A percentile compares a stretch with the other conserved stretches of the same genome.
Conservation (phyloP, 1,140 invertebrate species). For the Chelonus insularis region DNA sequence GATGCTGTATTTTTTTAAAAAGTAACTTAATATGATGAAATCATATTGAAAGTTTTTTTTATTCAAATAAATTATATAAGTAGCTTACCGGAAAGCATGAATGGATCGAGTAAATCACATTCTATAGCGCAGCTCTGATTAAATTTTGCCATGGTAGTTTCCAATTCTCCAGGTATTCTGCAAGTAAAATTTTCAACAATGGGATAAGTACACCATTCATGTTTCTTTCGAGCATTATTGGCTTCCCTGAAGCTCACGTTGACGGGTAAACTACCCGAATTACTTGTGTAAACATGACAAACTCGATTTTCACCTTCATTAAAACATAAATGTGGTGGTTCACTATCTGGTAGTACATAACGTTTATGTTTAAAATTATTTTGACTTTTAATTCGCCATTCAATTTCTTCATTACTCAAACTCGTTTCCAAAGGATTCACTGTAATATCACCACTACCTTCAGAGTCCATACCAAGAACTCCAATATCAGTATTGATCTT, state of each 20-base stretch:
- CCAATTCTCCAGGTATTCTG: conserved; percentile 57
- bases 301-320: conserved; percentile 55
- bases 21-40: no score
- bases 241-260: conserved; percentile 61
- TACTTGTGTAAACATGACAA: conserved; percentile 68
- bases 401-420: conserved; percentile 30
- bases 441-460: conserved; percentile 42
- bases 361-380: conserved; percentile 20
- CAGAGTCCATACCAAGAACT: conserved; percentile 10
- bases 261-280: conserved; percentile 59
- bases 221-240: conserved; percentile 47
- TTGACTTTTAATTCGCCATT: conserved; percentile 26
- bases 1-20: not conserved
- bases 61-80: no score
- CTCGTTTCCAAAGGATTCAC: conserved; percentile 41
- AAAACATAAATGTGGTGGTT: conserved; percentile 68
- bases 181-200: conserved; percentile 63
- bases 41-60: no score
- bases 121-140: conserved; percentile 64
- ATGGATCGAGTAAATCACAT: conserved; percentile 71
- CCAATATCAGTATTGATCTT: not conserved
- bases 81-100: conserved; percentile 60
- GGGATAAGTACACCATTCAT: conserved; percentile 64
- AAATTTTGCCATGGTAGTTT: conserved; percentile 46
- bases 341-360: conserved; percentile 31